A percentile compares a stretch with the other conserved stretches of the same genome.
Evolutionary conservation across 2,888 invertebrate genomes (phyloP).

Genomic region (Lysandra bellargus): DNA sequence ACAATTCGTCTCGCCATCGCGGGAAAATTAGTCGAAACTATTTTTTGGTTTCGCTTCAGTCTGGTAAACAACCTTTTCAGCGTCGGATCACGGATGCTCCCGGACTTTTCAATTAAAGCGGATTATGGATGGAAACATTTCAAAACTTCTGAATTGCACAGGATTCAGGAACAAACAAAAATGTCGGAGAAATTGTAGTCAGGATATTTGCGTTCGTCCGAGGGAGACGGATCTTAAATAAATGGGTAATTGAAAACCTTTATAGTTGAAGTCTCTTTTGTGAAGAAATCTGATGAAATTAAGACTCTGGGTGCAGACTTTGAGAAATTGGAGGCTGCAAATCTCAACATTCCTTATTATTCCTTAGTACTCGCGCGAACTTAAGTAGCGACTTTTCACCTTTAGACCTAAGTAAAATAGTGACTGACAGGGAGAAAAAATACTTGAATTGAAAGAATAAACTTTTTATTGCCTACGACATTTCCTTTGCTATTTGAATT

Average conservation of each 20-base stretch:
- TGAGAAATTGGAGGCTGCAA: no score
- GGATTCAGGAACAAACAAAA: background rate
- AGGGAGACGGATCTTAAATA: background rate
- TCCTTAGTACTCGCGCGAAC: no score
- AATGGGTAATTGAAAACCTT: background rate
- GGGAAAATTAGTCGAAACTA: background rate
- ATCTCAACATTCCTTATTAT: no score
- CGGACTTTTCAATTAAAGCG: conserved; percentile 7
- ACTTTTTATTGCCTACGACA: background rate
- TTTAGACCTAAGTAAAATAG: no score
- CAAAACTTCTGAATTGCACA: conserved; percentile 2
- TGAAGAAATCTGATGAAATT: background rate
- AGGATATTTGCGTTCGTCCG: background rate
- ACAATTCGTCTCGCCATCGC: background rate
- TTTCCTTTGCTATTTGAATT: background rate
- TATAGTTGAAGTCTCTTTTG: background rate
- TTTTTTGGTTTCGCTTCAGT: background rate
- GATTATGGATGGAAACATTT: background rate
- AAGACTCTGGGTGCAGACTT: no score
- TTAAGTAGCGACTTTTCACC: no score
- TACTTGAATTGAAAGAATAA: background rate
- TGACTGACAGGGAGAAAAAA: no score
- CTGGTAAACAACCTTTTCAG: conserved; percentile 12
- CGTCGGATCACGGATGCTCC: background rate
- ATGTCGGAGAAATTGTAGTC: background rate